phyloP scores from a whole-genome alignment of 2,888 invertebrate species.

The Pristionchus fissidentatus region DNA sequence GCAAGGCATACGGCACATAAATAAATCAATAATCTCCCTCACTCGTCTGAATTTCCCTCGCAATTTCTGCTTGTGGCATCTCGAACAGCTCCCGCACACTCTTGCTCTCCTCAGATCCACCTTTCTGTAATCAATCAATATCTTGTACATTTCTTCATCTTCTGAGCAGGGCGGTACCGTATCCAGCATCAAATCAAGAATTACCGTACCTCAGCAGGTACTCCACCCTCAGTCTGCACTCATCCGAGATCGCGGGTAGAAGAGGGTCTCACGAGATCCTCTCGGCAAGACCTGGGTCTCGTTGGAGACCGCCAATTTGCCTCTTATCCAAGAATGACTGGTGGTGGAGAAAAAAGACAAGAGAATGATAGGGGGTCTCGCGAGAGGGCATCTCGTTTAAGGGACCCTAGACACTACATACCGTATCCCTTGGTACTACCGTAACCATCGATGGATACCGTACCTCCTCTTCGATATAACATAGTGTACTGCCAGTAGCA shows the following conservation, averaged over 20 bases:
- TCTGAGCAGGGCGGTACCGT: neutral
- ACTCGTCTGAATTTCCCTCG: neutral
- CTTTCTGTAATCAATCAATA: neutral
- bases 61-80: neutral
- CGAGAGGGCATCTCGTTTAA: no score
- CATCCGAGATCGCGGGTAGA: slow-evolving; percentile 65
- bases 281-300: neutral
- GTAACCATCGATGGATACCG: no score
- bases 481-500: slow-evolving; percentile 68
- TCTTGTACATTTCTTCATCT: no score
- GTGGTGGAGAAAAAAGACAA: neutral
- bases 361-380: no score
- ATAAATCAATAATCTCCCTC: neutral
- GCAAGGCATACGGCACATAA: neutral
- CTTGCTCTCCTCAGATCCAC: neutral
- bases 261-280: neutral
- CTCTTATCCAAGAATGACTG: neutral
- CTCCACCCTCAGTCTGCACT: slow-evolving; percentile 66
- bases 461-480: slow-evolving; percentile 63
- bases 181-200: neutral
- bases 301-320: no score
- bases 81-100: slow-evolving; percentile 9
- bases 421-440: no score
- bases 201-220: slow-evolving; percentile 57
- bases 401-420: no score